These are phyloP conservation scores for Lagopus leucura DNA, from an alignment of 2,113 vertebrate genomes.

Conservation along the genomic window DNA sequence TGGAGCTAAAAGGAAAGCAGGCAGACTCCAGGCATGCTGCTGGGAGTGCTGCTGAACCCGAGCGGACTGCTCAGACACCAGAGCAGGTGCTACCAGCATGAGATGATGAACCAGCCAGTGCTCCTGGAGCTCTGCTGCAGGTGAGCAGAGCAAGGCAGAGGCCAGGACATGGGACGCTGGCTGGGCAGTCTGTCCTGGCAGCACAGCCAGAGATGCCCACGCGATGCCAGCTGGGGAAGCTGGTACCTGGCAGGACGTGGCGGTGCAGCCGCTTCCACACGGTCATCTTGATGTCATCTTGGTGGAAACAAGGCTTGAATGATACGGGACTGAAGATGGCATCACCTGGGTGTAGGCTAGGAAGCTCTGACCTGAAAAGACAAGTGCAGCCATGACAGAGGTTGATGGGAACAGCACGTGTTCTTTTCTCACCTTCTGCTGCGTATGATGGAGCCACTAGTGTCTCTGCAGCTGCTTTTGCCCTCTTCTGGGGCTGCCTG, in stretches of 20 bases:
- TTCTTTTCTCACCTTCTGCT: background rate
- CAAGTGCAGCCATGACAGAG: background rate
- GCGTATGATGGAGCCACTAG: background rate
- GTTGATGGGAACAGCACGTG: accelerated
- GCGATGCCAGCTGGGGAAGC: accelerated
- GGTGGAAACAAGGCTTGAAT: slow-evolving; percentile 86
- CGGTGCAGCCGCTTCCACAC: slow-evolving; percentile 87
- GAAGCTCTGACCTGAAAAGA: slow-evolving; percentile 72
- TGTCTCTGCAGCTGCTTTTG: background rate
- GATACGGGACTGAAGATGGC: slow-evolving; percentile 78
- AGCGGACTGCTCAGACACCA: background rate
- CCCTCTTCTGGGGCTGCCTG: background rate
- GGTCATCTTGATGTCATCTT: slow-evolving; percentile 84
- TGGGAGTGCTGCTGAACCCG: background rate
- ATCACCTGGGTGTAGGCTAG: slow-evolving; percentile 70
- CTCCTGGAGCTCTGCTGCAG: background rate
- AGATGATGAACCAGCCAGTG: background rate
- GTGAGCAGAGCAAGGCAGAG: background rate
- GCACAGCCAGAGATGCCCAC: accelerated
- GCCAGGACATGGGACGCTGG: accelerated
- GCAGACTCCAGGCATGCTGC: background rate
- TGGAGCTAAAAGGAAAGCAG: slow-evolving; percentile 66
- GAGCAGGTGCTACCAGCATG: background rate
- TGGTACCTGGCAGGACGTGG: slow-evolving; percentile 82
- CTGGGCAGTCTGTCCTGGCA: background rate